Evolutionary conservation across 37 sponge, comb jelly and placozoan species (phyloP).

Genomic region (Oscarella lobularis): DNA sequence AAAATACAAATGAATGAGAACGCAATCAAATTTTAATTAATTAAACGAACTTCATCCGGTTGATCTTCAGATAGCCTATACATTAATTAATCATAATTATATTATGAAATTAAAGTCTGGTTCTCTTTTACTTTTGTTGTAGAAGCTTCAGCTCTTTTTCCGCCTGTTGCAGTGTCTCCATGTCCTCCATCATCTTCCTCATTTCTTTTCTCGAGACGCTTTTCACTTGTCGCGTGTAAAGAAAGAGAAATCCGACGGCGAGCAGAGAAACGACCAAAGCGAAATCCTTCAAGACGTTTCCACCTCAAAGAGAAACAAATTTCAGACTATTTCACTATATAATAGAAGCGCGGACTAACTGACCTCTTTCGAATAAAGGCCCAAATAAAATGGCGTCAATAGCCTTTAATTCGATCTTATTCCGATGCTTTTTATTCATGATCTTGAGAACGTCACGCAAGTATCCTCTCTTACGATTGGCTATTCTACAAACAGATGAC

Average conservation of each 20-base stretch:
- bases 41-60: background rate
- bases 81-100: too few species aligned
- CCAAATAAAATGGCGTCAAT: slow-evolving; percentile 89
- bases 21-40: background rate
- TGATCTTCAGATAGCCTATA: background rate
- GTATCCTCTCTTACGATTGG: background rate
- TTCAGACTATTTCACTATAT: too few species aligned
- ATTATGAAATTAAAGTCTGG: too few species aligned
- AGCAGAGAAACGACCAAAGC: background rate
- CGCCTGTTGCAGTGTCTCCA: background rate
- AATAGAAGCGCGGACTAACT: too few species aligned
- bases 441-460: slow-evolving; percentile 40
- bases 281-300: background rate
- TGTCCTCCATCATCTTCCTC: background rate
- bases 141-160: background rate
- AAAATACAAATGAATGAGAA: too few species aligned
- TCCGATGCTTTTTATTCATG: slow-evolving; percentile 51
- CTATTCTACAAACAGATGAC: background rate
- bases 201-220: background rate
- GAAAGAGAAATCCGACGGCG: background rate
- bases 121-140: background rate
- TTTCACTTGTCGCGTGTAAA: background rate
- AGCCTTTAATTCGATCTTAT: slow-evolving; percentile 73
- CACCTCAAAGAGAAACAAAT: too few species aligned
- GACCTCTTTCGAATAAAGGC: slow-evolving; percentile 7